A percentile compares a stretch with the other conserved stretches of the same genome.
Conservation (phyloP, 1,140 invertebrate genomes). For the Stenopsyche tienmushanensis region DNA sequence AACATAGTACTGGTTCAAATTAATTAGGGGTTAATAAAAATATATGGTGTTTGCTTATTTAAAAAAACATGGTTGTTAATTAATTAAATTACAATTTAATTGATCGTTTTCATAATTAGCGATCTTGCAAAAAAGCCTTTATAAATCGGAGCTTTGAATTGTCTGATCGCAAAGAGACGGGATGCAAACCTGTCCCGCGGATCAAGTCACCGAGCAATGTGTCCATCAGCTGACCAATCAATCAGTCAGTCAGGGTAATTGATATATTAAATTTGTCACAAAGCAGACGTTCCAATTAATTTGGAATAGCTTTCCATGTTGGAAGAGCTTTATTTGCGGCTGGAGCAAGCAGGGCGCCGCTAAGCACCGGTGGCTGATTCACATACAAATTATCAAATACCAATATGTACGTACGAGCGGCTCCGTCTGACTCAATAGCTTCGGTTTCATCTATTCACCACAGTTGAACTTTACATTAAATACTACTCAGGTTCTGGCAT, state of each 20-base stretch:
- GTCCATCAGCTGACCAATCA: constrained; percentile 28
- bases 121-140: too few species aligned
- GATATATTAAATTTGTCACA: constrained; percentile 42
- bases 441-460: not conserved
- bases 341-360: too few species aligned
- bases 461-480: too few species aligned
- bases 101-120: too few species aligned
- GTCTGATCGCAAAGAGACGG: not conserved
- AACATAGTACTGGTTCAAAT: too few species aligned
- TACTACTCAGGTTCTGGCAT: too few species aligned
- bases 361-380: constrained; percentile 20
- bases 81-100: too few species aligned
- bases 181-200: constrained; percentile 6
- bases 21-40: too few species aligned
- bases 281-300: constrained; percentile 37
- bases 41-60: too few species aligned
- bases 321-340: constrained; percentile 11
- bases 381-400: constrained; percentile 38
- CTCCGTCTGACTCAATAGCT: not conserved
- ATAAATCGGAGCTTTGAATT: too few species aligned
- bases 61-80: too few species aligned
- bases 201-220: constrained; percentile 4
- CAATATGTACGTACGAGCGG: constrained; percentile 12
- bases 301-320: constrained; percentile 34
- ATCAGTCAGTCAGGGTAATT: constrained; percentile 37